A percentile compares a stretch with the other conserved stretches of the same genome.
phyloP scores from a whole-genome alignment of 2,888 invertebrate genomes.

The Pyrocoelia pectoralis region DNA sequence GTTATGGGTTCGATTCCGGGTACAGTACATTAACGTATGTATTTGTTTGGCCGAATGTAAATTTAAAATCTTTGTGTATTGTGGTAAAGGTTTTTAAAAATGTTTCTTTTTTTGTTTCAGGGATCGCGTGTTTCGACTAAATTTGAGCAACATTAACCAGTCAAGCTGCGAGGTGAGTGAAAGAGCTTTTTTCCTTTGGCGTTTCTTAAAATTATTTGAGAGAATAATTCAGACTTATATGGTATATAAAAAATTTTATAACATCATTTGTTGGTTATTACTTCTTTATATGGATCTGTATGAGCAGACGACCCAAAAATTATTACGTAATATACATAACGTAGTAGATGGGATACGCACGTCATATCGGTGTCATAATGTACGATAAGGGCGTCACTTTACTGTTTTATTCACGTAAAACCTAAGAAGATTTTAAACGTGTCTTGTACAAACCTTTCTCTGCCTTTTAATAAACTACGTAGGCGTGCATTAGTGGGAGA shows the following conservation, averaged over 20 bases:
- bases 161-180: constrained; percentile 82
- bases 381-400: constrained; percentile 48
- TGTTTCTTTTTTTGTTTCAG: constrained; percentile 59
- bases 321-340: constrained; percentile 36
- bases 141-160: constrained; percentile 86
- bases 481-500: too few relatives aligned
- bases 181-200: constrained; percentile 21
- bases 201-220: constrained; percentile 26
- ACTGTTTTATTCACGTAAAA: constrained; percentile 42
- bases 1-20: too few relatives aligned
- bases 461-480: too few relatives aligned
- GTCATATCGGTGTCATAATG: constrained; percentile 40
- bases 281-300: constrained; percentile 34
- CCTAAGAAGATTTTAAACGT: constrained; percentile 34
- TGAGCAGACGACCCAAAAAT: constrained; percentile 35
- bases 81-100: not conserved
- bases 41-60: too few relatives aligned
- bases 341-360: constrained; percentile 29
- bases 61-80: not conserved
- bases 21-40: too few relatives aligned
- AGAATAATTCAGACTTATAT: constrained; percentile 27
- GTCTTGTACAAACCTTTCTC: constrained; percentile 4
- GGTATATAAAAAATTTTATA: constrained; percentile 41
- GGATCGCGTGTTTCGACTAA: constrained; percentile 83
- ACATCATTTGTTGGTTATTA: constrained; percentile 44